Evolutionary conservation across 2,113 vertebrate genomes (phyloP).

Genomic region (Hipposideros armiger): DNA sequence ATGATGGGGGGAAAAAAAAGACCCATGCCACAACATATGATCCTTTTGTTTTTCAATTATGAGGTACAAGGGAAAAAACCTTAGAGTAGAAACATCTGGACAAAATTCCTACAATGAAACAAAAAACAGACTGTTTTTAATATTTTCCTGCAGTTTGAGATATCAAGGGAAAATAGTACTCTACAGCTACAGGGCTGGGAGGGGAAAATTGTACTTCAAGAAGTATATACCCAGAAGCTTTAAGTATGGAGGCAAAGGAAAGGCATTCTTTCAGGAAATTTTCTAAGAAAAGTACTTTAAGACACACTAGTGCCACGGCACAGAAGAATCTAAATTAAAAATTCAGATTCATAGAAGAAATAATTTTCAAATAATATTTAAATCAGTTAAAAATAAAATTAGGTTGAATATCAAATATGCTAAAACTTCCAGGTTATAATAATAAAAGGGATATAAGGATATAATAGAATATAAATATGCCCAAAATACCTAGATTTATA

Average conservation of each 20-base stretch:
- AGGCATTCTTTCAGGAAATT: background rate
- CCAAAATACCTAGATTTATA: background rate
- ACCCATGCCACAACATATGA: background rate
- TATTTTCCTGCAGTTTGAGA: background rate
- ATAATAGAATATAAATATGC: background rate
- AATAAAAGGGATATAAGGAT: background rate
- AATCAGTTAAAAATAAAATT: slow-evolving; percentile 9
- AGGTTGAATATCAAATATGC: background rate
- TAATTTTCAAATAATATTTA: background rate
- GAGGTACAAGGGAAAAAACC: background rate
- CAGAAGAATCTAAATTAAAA: slow-evolving; percentile 37
- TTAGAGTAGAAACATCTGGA: background rate
- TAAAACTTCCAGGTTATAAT: background rate
- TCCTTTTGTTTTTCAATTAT: background rate
- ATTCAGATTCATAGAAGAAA: background rate
- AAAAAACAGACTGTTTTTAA: background rate
- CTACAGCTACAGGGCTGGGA: background rate
- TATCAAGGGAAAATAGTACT: background rate
- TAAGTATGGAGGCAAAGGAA: background rate
- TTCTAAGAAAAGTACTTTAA: background rate
- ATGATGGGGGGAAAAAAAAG: background rate
- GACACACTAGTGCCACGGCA: background rate
- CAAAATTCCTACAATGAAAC: background rate
- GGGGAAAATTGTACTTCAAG: background rate
- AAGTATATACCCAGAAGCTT: background rate